Conservation (phyloP, 1,140 invertebrate species). For the Proctacanthus coquilletti region DNA sequence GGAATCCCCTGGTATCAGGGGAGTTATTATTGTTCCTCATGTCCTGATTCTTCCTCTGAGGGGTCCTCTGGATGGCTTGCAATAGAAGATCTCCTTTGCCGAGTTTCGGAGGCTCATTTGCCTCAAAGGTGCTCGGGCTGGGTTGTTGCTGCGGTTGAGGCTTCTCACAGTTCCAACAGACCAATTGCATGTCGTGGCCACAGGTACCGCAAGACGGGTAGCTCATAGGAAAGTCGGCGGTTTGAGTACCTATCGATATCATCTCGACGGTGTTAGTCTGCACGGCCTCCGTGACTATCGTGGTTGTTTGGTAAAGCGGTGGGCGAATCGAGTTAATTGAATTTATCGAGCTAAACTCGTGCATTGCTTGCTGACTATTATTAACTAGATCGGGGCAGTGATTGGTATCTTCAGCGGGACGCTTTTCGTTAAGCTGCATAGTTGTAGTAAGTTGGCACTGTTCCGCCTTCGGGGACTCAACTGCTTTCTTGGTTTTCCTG, state of each 20-base stretch:
- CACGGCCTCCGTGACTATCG: constrained; percentile 10
- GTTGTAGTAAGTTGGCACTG: no score
- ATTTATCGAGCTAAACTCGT: constrained; percentile 5
- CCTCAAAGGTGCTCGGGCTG: constrained; percentile 20
- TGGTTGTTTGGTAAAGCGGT: constrained; percentile 4
- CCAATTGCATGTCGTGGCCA: constrained; percentile 22
- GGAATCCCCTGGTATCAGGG: no score
- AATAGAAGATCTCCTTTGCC: constrained; percentile 25
- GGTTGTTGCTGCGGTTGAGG: constrained; percentile 5
- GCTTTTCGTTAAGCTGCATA: neutral
- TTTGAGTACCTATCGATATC: constrained; percentile 28
- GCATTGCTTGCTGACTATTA: constrained; percentile 5
- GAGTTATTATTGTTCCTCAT: neutral
- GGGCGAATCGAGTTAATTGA: constrained; percentile 4
- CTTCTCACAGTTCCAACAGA: constrained; percentile 22
- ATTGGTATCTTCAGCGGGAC: neutral
- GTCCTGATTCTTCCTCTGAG: constrained; percentile 10
- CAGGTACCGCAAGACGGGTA: constrained; percentile 14
- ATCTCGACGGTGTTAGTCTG: constrained; percentile 16
- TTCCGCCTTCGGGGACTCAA: neutral
- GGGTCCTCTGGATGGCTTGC: constrained; percentile 28
- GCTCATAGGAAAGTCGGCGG: constrained; percentile 13
- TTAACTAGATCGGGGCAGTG: neutral
- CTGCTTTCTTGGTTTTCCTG: constrained; percentile 13
- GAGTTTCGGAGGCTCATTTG: constrained; percentile 20